These are phyloP conservation scores for Phylloscopus trochiloides DNA, from an alignment of 2,113 vertebrate species.

Conservation along the genomic window DNA sequence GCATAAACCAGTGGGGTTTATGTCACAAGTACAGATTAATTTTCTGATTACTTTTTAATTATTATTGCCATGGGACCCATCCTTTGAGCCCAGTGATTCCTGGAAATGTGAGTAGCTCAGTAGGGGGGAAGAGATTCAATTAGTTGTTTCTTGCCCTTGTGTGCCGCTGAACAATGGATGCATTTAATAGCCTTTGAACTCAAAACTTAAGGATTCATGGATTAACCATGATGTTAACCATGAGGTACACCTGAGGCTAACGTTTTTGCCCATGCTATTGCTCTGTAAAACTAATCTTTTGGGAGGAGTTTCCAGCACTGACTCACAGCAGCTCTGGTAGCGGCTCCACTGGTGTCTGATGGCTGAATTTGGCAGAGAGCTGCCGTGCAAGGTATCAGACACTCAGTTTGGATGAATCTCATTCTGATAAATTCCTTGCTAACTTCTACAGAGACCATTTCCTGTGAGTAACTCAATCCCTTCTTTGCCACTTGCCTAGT, in stretches of 20 bases:
- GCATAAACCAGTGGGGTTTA: background rate
- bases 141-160: background rate
- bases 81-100: background rate
- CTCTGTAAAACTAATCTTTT: background rate
- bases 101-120: background rate
- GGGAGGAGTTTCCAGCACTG: background rate
- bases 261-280: background rate
- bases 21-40: background rate
- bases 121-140: background rate
- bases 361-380: background rate
- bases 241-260: background rate
- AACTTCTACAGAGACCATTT: background rate
- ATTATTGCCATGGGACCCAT: background rate
- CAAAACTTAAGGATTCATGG: background rate
- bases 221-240: background rate
- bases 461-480: background rate
- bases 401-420: background rate
- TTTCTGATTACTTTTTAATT: constrained; percentile 34
- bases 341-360: background rate
- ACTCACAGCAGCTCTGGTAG: background rate
- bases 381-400: rapidly evolving
- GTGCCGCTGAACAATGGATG: background rate
- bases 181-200: background rate
- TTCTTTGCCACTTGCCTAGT: background rate
- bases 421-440: background rate